Base-by-base conservation (phyloP, 2,888 invertebrate genomes). In the Drosophila mayaguana region DNA sequence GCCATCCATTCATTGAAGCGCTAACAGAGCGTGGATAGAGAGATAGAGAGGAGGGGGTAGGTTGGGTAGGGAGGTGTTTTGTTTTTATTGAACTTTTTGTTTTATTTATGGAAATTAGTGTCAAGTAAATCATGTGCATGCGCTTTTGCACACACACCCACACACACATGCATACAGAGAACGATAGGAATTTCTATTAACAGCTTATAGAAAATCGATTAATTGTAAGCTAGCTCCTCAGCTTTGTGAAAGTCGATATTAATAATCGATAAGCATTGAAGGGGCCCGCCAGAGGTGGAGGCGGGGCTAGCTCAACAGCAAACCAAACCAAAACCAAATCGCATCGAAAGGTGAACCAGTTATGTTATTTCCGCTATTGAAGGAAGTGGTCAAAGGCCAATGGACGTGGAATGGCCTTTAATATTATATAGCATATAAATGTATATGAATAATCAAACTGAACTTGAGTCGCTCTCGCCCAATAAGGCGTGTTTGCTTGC, bases 81-180 rank as follows among this genome's bases (percentile, higher is more conserved):
- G 66, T 63, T 78, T 72, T 77, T 87, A 83, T 84, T 84, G 76
- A 88, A 76, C 57, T 77, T 78, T 75, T 87, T 80, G 75, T 85
- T 80, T 81, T 83, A 79, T 85, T 83, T 88, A 83, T 87, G 87
- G 81, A 90, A 88, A 88, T 88, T 90, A 89, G 87, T 90, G 89
- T 88, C 90, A 90, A 88, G 84, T 90, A 82, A 88, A 88, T 88
- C 87, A 72, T 86, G 89, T 89, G 84, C 68, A 84, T 83, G 81
- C 70, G 60, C 81, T 67, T 72, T 68, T 68, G 48, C 55, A 60
- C 63, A 64, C 55, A 66, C 48, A 51, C 32, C 32, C 18, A 65
- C 14, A 32, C 61, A 48, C 12, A 40, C 3, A 28, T 25, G 42
- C n/a, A 51, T 1, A 40, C 9, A 32, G 1, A 20, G 9, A 18